A percentile compares a stretch with the other conserved stretches of the same genome.
Conservation (phyloP, 2,113 vertebrate species). For the Daphoenositta chrysoptera region DNA sequence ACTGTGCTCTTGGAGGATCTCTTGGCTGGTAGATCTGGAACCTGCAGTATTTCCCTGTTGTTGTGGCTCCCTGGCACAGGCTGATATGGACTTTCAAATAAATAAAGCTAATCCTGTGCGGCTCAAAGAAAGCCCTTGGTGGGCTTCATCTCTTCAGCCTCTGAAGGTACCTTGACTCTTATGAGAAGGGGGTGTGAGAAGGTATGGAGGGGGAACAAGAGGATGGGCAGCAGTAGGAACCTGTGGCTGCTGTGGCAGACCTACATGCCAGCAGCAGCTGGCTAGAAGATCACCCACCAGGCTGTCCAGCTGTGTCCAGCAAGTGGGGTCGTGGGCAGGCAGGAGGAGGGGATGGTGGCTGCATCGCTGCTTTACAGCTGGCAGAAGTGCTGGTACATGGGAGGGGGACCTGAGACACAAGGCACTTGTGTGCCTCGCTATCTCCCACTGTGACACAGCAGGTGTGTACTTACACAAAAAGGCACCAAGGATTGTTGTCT, state of each 20-base stretch:
- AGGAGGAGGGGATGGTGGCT: accelerated
- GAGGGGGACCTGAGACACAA: neutral
- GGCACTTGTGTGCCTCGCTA: accelerated
- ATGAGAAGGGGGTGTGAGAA: neutral
- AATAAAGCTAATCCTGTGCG: neutral
- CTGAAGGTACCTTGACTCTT: neutral
- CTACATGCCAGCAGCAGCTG: neutral
- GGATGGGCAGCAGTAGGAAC: neutral
- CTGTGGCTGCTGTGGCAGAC: neutral
- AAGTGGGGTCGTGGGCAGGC: neutral
- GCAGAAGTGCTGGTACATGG: neutral
- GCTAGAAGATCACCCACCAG: neutral
- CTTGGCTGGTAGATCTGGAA: neutral
- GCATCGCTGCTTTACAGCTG: neutral
- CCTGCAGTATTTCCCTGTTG: neutral
- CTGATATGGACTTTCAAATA: neutral
- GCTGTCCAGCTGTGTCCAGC: neutral
- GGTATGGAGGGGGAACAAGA: neutral
- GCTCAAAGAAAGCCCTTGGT: neutral
- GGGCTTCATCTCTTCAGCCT: neutral
- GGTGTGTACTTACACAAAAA: neutral
- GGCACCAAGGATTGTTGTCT: neutral
- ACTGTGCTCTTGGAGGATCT: neutral
- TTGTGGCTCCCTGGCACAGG: neutral
- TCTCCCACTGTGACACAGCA: neutral